Evolutionary conservation across 2,888 invertebrate genomes (phyloP).

Genomic region (Poecilobothrus nobilitatus): DNA sequence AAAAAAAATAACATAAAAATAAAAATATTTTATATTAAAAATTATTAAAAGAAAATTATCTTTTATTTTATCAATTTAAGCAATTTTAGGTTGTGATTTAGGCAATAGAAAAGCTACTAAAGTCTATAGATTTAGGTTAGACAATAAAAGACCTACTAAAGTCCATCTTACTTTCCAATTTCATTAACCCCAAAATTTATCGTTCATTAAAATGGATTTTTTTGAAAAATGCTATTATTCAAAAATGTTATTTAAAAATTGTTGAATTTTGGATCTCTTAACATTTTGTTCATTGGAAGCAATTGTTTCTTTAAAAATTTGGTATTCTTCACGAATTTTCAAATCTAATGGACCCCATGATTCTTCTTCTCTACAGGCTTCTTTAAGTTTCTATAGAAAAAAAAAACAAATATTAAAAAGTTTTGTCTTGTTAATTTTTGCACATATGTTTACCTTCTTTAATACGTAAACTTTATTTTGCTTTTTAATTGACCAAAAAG

Average conservation of each 20-base stretch:
- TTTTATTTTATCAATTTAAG: no score
- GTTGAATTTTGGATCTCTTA: not conserved
- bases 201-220: no score
- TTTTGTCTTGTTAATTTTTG: no score
- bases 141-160: no score
- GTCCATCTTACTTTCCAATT: no score
- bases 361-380: conserved; percentile 19
- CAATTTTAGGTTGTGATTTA: no score
- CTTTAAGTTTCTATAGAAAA: conserved; percentile 23
- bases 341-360: conserved; percentile 24
- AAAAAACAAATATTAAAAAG: not conserved
- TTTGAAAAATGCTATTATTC: no score
- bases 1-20: conserved; percentile 5
- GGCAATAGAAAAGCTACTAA: no score
- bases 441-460: conserved; percentile 23
- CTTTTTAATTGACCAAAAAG: conserved; percentile 31
- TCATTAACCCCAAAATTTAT: no score
- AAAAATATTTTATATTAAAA: conserved; percentile 3
- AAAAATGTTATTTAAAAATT: not conserved
- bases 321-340: conserved; percentile 40
- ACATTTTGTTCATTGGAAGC: not conserved
- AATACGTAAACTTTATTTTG: conserved; percentile 25
- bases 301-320: conserved; percentile 26
- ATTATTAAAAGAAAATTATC: not conserved
- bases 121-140: no score